Percentiles rank a stretch among this genome's conserved stretches.
phyloP scores from a whole-genome alignment of 2,113 vertebrate species.

The Gobiocypris rarus region DNA sequence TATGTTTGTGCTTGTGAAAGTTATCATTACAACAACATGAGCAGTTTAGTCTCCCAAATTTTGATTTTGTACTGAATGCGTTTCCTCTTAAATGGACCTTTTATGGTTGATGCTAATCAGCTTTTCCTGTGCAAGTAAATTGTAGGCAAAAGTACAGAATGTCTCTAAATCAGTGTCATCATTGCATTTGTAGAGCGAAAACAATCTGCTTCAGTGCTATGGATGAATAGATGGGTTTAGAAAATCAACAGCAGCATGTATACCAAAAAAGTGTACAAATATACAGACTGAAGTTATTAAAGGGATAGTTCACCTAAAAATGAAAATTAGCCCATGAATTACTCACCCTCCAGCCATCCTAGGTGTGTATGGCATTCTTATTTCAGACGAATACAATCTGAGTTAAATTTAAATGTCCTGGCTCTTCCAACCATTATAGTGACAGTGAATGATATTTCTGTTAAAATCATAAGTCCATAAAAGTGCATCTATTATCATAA shows the following conservation, averaged over 20 bases:
- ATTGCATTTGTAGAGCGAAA: too few relatives aligned
- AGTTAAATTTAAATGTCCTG: too few relatives aligned
- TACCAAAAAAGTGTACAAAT: background rate
- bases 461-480: too few relatives aligned
- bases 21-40: background rate
- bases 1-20: background rate
- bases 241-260: background rate
- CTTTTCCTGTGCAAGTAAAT: conserved; percentile 44
- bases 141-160: conserved; percentile 59
- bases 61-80: conserved; percentile 10
- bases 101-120: conserved; percentile 59
- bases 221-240: background rate
- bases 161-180: conserved; percentile 42
- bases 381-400: too few relatives aligned
- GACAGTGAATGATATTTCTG: too few relatives aligned
- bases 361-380: too few relatives aligned
- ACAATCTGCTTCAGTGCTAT: background rate
- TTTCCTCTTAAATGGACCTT: conserved; percentile 2
- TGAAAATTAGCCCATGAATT: too few relatives aligned
- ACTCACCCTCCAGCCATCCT: too few relatives aligned
- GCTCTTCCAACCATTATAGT: too few relatives aligned
- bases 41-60: conserved; percentile 3
- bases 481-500: too few relatives aligned
- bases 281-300: too few relatives aligned
- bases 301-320: too few relatives aligned